Evolutionary conservation across 2,888 invertebrate genomes (phyloP).

Genomic region (Alentia gelatinosa): DNA sequence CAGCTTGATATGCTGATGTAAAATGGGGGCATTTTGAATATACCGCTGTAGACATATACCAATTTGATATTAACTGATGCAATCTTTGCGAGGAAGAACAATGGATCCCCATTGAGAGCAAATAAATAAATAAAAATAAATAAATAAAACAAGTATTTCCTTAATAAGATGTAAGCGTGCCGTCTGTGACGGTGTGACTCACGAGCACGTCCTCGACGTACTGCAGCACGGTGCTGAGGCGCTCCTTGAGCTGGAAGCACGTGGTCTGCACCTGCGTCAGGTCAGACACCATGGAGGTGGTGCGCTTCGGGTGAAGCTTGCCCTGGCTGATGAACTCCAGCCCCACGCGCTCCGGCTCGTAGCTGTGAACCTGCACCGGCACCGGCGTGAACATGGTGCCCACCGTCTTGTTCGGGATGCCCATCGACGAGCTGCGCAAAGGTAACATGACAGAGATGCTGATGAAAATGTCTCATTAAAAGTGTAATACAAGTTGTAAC

Average conservation of each 20-base stretch:
- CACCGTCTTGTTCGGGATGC: constrained; percentile 95
- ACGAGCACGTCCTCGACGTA: constrained; percentile 96
- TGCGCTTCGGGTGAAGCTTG: constrained; percentile 84
- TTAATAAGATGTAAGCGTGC: too few species aligned
- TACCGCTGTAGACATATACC: too few species aligned
- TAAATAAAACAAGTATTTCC: too few species aligned
- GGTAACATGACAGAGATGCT: not conserved
- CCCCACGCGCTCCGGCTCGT: constrained; percentile 92
- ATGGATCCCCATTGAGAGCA: too few species aligned
- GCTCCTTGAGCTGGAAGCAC: constrained; percentile 87
- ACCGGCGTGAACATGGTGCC: constrained; percentile 94
- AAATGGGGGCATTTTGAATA: too few species aligned
- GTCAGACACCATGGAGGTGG: constrained; percentile 82
- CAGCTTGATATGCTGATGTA: too few species aligned
- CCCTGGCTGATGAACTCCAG: constrained; percentile 92
- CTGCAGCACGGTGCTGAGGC: constrained; percentile 84
- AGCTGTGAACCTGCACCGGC: constrained; percentile 91
- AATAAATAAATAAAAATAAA: too few species aligned
- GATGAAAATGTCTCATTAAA: too few species aligned
- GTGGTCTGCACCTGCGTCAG: constrained; percentile 92
- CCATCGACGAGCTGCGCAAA: constrained; percentile 88
- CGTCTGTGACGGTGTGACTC: constrained; percentile 65
- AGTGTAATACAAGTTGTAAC: too few species aligned
- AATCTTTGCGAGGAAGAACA: too few species aligned
- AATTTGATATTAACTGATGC: too few species aligned